A percentile compares a stretch with the other conserved stretches of the same genome.
phyloP scores from a whole-genome alignment of 2,888 invertebrate genomes.

The Anthoptus insignis region DNA sequence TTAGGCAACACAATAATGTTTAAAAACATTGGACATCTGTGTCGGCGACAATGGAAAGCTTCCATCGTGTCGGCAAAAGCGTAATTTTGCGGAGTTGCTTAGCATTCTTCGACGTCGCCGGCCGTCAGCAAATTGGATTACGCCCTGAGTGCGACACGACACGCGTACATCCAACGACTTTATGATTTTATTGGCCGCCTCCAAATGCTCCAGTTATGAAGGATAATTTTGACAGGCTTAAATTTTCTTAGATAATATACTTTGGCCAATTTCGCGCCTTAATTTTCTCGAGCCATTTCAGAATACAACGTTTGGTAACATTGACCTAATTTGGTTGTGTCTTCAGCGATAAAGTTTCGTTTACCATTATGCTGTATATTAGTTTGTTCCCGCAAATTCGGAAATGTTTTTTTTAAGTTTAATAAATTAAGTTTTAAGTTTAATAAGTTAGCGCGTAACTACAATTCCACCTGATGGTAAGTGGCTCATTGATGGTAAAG shows the following conservation, averaged over 20 bases:
- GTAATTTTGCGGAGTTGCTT: slow-evolving; percentile 73
- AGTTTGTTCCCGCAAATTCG: too few relatives aligned
- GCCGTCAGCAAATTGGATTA: slow-evolving; percentile 80
- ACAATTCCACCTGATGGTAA: too few relatives aligned
- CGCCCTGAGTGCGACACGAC: slow-evolving; percentile 67
- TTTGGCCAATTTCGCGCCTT: slow-evolving; percentile 41
- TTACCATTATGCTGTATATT: too few relatives aligned
- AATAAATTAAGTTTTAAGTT: too few relatives aligned
- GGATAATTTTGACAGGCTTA: slow-evolving; percentile 44
- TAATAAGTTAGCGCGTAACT: too few relatives aligned
- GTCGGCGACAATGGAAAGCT: slow-evolving; percentile 43
- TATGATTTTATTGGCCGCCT: slow-evolving; percentile 77
- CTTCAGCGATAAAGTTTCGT: too few relatives aligned
- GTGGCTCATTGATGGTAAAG: too few relatives aligned
- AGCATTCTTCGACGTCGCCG: slow-evolving; percentile 73
- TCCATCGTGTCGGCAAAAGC: slow-evolving; percentile 54
- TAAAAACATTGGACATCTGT: slow-evolving; percentile 29
- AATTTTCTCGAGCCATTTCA: slow-evolving; percentile 14
- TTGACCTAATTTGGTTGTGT: slow-evolving; percentile 12
- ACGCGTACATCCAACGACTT: slow-evolving; percentile 68
- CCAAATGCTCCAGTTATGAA: slow-evolving; percentile 69
- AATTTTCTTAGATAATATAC: slow-evolving; percentile 30
- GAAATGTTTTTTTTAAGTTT: too few relatives aligned
- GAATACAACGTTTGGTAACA: neutral
- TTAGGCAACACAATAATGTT: neutral